A percentile compares a stretch with the other conserved stretches of the same genome.
Conservation (phyloP, 2,888 invertebrate species). For the Drosophila ezoana region DNA sequence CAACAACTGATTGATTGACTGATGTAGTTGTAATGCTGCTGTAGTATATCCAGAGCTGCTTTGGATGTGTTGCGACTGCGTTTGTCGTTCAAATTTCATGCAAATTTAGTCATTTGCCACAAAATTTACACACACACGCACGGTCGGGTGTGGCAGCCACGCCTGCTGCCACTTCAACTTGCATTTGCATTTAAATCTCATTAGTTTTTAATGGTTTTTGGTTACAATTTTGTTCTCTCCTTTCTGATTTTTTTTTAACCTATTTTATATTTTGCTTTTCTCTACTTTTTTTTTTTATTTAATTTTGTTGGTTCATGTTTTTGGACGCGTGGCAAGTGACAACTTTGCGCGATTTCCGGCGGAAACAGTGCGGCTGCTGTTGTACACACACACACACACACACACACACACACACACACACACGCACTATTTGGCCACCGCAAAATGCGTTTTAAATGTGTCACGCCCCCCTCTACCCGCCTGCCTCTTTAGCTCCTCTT, state of each 20-base stretch:
- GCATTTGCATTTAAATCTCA: conserved; percentile 81
- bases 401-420: conserved; percentile 12
- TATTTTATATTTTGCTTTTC: conserved; percentile 13
- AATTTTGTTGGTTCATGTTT: conserved; percentile 29
- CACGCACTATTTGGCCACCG: conserved; percentile 45
- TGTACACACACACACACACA: conserved; percentile 22
- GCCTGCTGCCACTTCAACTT: conserved; percentile 46
- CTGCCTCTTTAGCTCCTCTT: background rate
- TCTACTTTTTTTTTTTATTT: conserved; percentile 15
- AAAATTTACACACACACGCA: conserved; percentile 38
- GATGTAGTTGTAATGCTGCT: background rate
- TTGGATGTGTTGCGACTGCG: conserved; percentile 26
- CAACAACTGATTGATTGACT: background rate
- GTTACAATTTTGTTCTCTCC: conserved; percentile 45
- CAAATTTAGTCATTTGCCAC: conserved; percentile 77
- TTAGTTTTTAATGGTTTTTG: conserved; percentile 78
- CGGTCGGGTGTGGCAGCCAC: background rate
- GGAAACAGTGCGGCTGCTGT: conserved; percentile 54
- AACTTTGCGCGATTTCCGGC: conserved; percentile 69
- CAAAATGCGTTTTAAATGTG: conserved; percentile 67
- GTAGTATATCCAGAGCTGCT: background rate
- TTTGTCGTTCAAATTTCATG: conserved; percentile 59
- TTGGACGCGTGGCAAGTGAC: conserved; percentile 61
- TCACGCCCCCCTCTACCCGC: conserved; percentile 14
- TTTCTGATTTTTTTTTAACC: conserved; percentile 12